Base-by-base conservation (phyloP, 2,888 invertebrate species). In the Poecilus cupreus region DNA sequence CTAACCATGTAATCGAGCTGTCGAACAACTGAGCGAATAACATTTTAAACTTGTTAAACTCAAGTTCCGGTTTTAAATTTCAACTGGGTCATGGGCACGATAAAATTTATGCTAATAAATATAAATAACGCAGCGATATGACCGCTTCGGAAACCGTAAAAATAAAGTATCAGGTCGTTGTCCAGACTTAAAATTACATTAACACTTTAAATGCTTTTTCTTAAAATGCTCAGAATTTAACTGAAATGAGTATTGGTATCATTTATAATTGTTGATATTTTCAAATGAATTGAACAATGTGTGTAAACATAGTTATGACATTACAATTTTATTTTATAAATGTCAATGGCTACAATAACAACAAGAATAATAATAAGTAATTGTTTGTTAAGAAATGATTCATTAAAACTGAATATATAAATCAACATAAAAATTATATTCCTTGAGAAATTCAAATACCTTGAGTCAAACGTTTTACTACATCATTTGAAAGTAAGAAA, bases 61-160 rank as follows among this genome's bases (percentile, higher is more conserved):
- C 54, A 60, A 60, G 26, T 60, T 60, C 60, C 60, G 60, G 60
- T 60, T 60, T 24, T 13, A 22, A 60, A 60, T 60, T 60, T 6
- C 60, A 60, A 26, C 60, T 26, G 13, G 60, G 60, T 60, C 60
- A 60, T 13, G 60, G 26, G 24, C 60, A 60, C 18, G 20, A 20
- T 60, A 26, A n/a, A 60, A 60, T 60, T 60, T 26, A 26, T 60
- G 60, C 13, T 60, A 13, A 60, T 60, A 2, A 32, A 26, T 60
- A 26, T 26, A 26, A 13, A 60, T 60, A 2, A 32, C 32, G 8
- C 8, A 6, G 32, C 32, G 8, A 32, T 32, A 32, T 2, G 8
- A 32, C 5, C 8, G 32, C 32, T 32, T 2, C 32, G 4, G 32
- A 32, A 32, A 32, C 32, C 5, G 32, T 32, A 2, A 32, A 1